Evolutionary conservation across 2,888 invertebrate species (phyloP).

Genomic region (Anagyrus pseudococci): DNA sequence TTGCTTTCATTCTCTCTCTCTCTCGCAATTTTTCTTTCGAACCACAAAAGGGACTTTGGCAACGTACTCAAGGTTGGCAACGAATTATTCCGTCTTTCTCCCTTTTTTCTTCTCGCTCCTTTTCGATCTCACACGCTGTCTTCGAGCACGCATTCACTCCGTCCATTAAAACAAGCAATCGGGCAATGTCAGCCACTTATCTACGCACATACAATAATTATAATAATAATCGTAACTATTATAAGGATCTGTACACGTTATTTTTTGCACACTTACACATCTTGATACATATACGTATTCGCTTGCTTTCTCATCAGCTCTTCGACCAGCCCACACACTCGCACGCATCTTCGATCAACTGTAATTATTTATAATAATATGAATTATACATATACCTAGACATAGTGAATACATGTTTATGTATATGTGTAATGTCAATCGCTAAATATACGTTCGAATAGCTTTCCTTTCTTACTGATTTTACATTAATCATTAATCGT

Average conservation of each 20-base stretch:
- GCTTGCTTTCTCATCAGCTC: slow-evolving; percentile 26
- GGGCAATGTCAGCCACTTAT: slow-evolving; percentile 48
- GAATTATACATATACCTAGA: slow-evolving; percentile 35
- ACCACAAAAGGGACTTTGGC: slow-evolving; percentile 55
- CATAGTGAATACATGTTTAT: slow-evolving; percentile 32
- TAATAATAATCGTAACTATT: slow-evolving; percentile 14
- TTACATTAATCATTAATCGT: slow-evolving; percentile 32
- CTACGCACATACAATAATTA: slow-evolving; percentile 38
- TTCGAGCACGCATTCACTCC: slow-evolving; percentile 25
- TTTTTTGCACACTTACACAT: slow-evolving; percentile 36
- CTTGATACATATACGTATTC: slow-evolving; percentile 40
- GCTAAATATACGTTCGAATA: slow-evolving; percentile 21
- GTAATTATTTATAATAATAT: slow-evolving; percentile 27
- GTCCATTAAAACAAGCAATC: slow-evolving; percentile 41
- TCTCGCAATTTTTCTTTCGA: slow-evolving; percentile 28
- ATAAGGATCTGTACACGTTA: slow-evolving; percentile 26
- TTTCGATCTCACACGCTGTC: slow-evolving; percentile 17
- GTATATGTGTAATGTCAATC: slow-evolving; percentile 35
- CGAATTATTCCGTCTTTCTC: slow-evolving; percentile 49
- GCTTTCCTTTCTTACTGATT: slow-evolving; percentile 33
- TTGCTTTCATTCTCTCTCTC: neutral
- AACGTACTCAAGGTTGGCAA: slow-evolving; percentile 57
- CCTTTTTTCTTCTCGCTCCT: slow-evolving; percentile 31
- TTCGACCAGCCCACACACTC: slow-evolving; percentile 27
- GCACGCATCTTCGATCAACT: slow-evolving; percentile 26